Base-by-base conservation (phyloP, 2,888 invertebrate species). In the Brachycybe producta region DNA sequence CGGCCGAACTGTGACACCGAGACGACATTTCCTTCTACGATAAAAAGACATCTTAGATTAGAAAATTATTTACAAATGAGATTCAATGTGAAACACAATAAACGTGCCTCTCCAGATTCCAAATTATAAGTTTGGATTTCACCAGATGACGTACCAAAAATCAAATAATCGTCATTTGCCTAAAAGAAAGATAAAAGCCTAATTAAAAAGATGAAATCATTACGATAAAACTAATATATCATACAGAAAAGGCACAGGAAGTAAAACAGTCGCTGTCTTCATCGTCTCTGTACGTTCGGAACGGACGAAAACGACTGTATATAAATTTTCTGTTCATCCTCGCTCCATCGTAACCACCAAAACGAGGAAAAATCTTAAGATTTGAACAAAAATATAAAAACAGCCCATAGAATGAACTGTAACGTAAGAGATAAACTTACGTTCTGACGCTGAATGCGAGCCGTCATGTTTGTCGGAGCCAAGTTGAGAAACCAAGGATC, bases 81-180 rank as follows among this genome's bases (percentile, higher is more conserved):
- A 24, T 43, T 27, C 15, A 13, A 44, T 30, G 5, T 43, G 17
- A 8, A 19, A 21, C 15, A 41, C 5, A 3, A 27, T 27, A 34
- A 36, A 51, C 23, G 15, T 26, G 11, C n/a, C 56, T 65, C 77
- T 15, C 84, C 88, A 40, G 81, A 82, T 60, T 82, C 80, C 35
- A 86, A 68, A 66, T 90, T 92, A 67, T 83, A 88, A 58, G 88
- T 75, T 62, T 88, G 81, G 15, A 95, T 78, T 64, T 94, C 91
- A 13, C 97, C 97, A 32, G 80, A 76, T 56, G 86, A 86, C 2
- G 91, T 90, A 41, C 95, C 95, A 47, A 90, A 79, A 56, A 91
- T 73, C n/a, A 88, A 66, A 60, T 73, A 73, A 57, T 77, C 75
- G 59, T 77, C 75, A 62, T 73, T 73, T 8, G 74, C 71, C 74